phyloP scores from a whole-genome alignment of 53 echinoderm and acorn worm species.

The Apostichopus leukothele region DNA sequence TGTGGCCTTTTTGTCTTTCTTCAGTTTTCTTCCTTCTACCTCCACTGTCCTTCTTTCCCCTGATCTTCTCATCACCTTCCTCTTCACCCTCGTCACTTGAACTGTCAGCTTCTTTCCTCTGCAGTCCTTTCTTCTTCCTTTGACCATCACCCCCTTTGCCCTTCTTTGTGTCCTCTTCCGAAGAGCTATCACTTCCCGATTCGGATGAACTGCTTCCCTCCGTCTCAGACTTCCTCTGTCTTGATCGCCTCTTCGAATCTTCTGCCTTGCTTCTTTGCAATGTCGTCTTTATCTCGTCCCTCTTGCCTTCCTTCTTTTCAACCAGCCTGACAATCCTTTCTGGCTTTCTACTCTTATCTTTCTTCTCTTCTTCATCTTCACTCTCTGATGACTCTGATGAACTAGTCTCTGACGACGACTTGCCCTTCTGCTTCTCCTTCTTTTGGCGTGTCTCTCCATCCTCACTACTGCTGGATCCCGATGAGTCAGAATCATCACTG shows the following conservation, averaged over 20 bases:
- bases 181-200: slow-evolving; percentile 12
- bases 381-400: not conserved
- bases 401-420: not conserved
- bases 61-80: not conserved
- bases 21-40: not conserved
- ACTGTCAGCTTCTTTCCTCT: not conserved
- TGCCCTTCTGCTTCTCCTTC: slow-evolving; percentile 13
- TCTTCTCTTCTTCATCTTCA: slow-evolving; percentile 11
- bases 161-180: not conserved
- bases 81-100: slow-evolving; percentile 9
- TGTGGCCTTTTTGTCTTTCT: not conserved
- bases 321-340: slow-evolving; percentile 9
- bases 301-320: not conserved
- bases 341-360: not conserved
- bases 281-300: not conserved
- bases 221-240: slow-evolving; percentile 40
- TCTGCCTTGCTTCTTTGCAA: slow-evolving; percentile 31
- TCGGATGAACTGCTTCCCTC: slow-evolving; percentile 22
- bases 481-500: not conserved
- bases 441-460: not conserved
- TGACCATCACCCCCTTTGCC: not conserved
- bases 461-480: slow-evolving; percentile 26
- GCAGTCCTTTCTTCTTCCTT: not conserved
- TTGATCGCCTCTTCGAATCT: slow-evolving; percentile 5
- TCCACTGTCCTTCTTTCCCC: not conserved